phyloP scores from a whole-genome alignment of 35 echinoderm and acorn worm genomes.

The Patiria miniata region DNA sequence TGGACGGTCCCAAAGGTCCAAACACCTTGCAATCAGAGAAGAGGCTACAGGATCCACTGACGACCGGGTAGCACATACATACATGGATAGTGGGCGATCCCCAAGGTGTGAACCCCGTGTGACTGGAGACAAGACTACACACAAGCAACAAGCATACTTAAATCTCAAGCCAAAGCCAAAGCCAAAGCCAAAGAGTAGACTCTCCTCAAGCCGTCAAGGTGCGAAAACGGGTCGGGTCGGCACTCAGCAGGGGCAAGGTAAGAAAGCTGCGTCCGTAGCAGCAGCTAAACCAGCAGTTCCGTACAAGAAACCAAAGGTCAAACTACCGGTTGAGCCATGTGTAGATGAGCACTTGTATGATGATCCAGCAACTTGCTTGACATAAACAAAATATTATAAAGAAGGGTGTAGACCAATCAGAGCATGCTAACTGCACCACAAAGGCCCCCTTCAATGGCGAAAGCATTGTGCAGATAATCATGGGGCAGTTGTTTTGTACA shows the following conservation, averaged over 20 bases:
- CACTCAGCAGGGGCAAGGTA: too few relatives aligned
- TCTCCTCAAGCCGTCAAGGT: too few relatives aligned
- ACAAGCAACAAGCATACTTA: neutral
- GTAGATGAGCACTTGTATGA: too few relatives aligned
- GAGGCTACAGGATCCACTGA: neutral
- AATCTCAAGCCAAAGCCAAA: neutral
- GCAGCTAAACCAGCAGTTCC: too few relatives aligned
- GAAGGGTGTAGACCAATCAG: neutral
- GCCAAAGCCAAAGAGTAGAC: neutral
- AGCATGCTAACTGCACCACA: neutral
- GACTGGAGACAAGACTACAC: neutral
- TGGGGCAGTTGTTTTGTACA: too few relatives aligned
- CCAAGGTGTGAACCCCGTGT: neutral
- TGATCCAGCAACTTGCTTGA: neutral
- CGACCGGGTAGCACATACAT: neutral
- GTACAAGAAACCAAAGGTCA: too few relatives aligned
- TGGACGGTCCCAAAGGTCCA: neutral
- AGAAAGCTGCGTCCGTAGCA: too few relatives aligned
- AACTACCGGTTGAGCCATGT: neutral
- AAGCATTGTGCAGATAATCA: too few relatives aligned
- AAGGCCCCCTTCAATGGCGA: too few relatives aligned
- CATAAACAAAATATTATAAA: neutral
- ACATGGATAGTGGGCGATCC: neutral
- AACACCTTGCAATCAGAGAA: neutral
- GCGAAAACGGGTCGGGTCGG: neutral